Conservation (phyloP, 1,140 invertebrate genomes). For the Berghia stephanieae region DNA sequence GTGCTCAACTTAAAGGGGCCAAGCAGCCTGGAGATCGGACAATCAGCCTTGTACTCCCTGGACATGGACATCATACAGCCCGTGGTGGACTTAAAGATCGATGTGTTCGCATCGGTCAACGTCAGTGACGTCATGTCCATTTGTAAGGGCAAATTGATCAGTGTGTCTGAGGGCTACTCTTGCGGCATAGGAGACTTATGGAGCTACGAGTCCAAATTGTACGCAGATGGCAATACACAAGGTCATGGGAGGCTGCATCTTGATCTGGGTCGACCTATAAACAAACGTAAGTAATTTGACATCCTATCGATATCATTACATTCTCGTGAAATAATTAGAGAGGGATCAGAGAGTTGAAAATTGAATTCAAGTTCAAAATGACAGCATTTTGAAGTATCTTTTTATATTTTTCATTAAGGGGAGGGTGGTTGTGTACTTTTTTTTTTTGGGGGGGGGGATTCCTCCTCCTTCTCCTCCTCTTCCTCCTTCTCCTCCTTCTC, state of each 20-base stretch:
- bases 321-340: too few species aligned
- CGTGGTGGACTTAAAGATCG: slow-evolving; percentile 39
- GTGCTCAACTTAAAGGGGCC: slow-evolving; percentile 53
- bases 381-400: too few species aligned
- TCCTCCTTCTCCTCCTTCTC: not conserved
- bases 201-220: slow-evolving; percentile 12
- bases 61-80: slow-evolving; percentile 52
- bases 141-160: slow-evolving; percentile 40
- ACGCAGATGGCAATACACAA: slow-evolving; percentile 32
- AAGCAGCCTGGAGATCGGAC: slow-evolving; percentile 41
- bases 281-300: slow-evolving; percentile 48
- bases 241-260: slow-evolving; percentile 46
- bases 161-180: slow-evolving; percentile 45
- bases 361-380: too few species aligned
- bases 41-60: slow-evolving; percentile 43
- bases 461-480: not conserved
- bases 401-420: too few species aligned
- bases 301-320: too few species aligned
- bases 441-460: not conserved
- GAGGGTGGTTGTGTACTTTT: too few species aligned
- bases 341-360: too few species aligned
- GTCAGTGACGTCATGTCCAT: slow-evolving; percentile 53
- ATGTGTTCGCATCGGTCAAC: slow-evolving; percentile 55
- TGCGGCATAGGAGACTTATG: slow-evolving; percentile 42
- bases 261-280: slow-evolving; percentile 44